Percentiles rank a stretch among this genome's conserved stretches.
These are phyloP conservation scores for Platycnemis pennipes DNA, from an alignment of 2,888 invertebrate genomes.

Conservation along the genomic window DNA sequence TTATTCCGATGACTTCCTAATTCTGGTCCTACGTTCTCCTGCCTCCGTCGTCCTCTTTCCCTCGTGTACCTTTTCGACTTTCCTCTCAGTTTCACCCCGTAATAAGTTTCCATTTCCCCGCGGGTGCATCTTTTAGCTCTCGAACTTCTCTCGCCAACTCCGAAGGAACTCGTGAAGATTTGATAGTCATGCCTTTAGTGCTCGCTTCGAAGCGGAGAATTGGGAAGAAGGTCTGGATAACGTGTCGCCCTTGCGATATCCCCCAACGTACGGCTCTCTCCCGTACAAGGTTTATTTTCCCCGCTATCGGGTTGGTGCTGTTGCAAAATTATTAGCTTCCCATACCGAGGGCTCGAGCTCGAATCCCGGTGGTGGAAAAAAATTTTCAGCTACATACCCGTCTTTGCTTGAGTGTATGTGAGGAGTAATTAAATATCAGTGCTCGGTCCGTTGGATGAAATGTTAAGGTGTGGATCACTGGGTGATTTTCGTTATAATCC, in stretches of 20 bases:
- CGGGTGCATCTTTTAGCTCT: constrained; percentile 36
- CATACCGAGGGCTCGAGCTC: too few relatives aligned
- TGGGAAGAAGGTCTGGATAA: neutral
- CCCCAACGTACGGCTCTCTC: neutral
- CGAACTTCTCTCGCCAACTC: neutral
- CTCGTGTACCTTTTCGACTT: neutral
- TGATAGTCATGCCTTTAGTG: constrained; percentile 9
- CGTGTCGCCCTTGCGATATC: neutral
- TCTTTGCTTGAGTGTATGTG: too few relatives aligned
- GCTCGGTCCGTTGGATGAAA: too few relatives aligned
- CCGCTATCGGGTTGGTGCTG: too few relatives aligned
- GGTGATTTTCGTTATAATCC: too few relatives aligned
- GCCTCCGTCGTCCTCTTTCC: neutral
- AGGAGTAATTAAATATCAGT: too few relatives aligned
- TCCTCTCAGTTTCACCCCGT: neutral
- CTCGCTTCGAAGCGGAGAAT: neutral
- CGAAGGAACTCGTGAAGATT: neutral
- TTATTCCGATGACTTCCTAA: neutral
- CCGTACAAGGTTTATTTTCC: neutral
- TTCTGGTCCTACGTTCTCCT: neutral
- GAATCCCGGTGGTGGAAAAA: too few relatives aligned
- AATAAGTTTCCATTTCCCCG: neutral
- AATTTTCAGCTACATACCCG: too few relatives aligned
- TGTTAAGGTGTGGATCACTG: too few relatives aligned
- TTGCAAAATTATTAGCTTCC: too few relatives aligned